Conservation (phyloP, 2,797 vertebrate species). For the Darevskia nairensis region DNA sequence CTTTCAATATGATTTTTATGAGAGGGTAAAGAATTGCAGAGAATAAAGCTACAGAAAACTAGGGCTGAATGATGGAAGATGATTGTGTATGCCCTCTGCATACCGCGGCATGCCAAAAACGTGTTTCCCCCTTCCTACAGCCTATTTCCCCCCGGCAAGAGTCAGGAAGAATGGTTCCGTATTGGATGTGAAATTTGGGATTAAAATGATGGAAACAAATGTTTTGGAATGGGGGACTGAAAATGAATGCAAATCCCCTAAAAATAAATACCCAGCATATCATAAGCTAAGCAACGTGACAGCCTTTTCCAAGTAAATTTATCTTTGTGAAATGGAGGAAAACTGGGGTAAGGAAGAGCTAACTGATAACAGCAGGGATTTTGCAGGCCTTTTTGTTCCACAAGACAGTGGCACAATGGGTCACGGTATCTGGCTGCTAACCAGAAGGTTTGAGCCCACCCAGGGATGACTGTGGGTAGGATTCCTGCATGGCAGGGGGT, state of each 20-base stretch:
- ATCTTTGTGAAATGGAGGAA: background rate
- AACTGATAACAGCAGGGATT: background rate
- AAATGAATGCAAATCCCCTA: background rate
- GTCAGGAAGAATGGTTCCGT: background rate
- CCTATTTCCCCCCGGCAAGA: background rate
- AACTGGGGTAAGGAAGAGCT: background rate
- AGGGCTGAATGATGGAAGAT: background rate
- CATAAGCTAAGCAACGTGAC: background rate
- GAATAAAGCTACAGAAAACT: slow-evolving; percentile 12
- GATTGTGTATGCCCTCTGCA: background rate
- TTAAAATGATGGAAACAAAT: background rate
- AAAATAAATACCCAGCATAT: background rate
- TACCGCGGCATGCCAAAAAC: background rate
- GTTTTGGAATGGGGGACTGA: background rate
- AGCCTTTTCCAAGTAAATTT: background rate
- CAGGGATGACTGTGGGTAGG: no score
- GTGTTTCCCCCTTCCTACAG: background rate
- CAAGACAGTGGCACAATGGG: no score
- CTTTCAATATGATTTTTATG: slow-evolving; percentile 9
- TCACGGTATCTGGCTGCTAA: background rate
- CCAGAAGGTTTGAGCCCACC: no score
- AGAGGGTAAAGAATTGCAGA: background rate
- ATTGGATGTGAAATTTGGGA: background rate
- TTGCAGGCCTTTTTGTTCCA: background rate
- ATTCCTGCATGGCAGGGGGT: no score